These are phyloP conservation scores for Trissoscelio sp. DNA, from an alignment of 2,888 invertebrate genomes.

Conservation along the genomic window DNA sequence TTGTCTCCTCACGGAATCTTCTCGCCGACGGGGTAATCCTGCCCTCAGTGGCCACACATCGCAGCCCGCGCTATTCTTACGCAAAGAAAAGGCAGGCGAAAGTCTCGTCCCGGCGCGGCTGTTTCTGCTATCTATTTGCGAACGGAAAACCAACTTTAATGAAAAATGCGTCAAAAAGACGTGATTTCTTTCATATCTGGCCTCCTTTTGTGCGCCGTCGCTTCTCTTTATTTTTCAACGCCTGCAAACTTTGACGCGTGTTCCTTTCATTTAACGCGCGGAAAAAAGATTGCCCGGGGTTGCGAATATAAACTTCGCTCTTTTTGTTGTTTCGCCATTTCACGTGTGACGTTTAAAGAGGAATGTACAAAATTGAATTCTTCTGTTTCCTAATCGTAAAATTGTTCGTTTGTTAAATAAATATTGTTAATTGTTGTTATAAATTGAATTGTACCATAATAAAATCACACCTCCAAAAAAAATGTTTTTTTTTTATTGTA, in stretches of 20 bases:
- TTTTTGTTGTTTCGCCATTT: constrained; percentile 22
- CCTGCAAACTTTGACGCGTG: constrained; percentile 34
- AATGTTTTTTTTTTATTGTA: not conserved
- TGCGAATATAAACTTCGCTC: constrained; percentile 23
- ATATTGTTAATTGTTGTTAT: no score
- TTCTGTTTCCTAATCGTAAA: not conserved
- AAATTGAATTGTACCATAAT: not conserved
- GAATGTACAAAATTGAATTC: constrained; percentile 24
- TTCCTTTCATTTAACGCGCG: constrained; percentile 36
- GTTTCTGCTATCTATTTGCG: constrained; percentile 51
- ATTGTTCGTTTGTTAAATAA: no score
- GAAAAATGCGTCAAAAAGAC: constrained; percentile 61
- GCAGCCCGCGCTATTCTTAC: constrained; percentile 60
- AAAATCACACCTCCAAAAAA: no score
- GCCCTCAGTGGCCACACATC: constrained; percentile 52
- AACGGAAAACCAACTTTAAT: constrained; percentile 62
- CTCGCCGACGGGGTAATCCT: constrained; percentile 71
- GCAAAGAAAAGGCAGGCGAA: constrained; percentile 35
- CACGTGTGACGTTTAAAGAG: constrained; percentile 24
- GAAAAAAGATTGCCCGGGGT: constrained; percentile 18
- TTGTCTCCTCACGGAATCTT: constrained; percentile 71
- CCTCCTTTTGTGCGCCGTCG: constrained; percentile 7
- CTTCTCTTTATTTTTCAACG: constrained; percentile 27
- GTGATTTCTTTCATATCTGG: constrained; percentile 52
- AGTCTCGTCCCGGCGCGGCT: constrained; percentile 30